A percentile compares a stretch with the other conserved stretches of the same genome.
These are phyloP conservation scores for Babyrousa celebensis DNA, from an alignment of 2,797 vertebrate genomes.

Conservation along the genomic window DNA sequence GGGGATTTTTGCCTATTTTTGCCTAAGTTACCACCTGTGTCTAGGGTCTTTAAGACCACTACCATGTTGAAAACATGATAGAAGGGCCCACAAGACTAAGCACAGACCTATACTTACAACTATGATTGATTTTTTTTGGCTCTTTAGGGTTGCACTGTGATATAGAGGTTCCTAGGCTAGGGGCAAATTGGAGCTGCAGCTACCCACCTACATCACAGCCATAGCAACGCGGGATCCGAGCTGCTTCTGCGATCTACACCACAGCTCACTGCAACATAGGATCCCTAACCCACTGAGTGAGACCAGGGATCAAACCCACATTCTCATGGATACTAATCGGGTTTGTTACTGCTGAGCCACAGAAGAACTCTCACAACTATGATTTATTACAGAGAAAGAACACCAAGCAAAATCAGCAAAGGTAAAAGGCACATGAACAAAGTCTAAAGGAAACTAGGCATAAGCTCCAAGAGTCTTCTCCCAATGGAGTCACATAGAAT, in stretches of 20 bases:
- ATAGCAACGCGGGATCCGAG: too few species aligned
- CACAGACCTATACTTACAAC: background rate
- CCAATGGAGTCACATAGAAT: background rate
- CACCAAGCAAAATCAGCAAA: conserved; percentile 22
- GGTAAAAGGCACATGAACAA: background rate
- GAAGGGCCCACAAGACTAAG: background rate
- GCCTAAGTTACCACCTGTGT: background rate
- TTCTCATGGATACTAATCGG: too few species aligned
- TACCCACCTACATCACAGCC: too few species aligned
- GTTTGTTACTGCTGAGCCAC: too few species aligned
- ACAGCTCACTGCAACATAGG: too few species aligned
- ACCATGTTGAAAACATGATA: background rate
- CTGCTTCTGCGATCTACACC: too few species aligned
- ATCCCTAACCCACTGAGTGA: too few species aligned
- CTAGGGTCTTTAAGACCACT: background rate
- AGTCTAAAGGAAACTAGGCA: background rate
- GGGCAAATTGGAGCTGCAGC: too few species aligned
- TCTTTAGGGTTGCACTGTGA: too few species aligned
- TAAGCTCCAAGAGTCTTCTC: background rate
- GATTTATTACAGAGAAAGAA: conserved; percentile 46
- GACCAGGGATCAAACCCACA: too few species aligned
- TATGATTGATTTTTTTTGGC: background rate
- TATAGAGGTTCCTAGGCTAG: too few species aligned
- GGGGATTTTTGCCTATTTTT: background rate
- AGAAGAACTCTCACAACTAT: background rate